Evolutionary conservation across 2,888 invertebrate species (phyloP).

Genomic region (Lacanobia oleracea): DNA sequence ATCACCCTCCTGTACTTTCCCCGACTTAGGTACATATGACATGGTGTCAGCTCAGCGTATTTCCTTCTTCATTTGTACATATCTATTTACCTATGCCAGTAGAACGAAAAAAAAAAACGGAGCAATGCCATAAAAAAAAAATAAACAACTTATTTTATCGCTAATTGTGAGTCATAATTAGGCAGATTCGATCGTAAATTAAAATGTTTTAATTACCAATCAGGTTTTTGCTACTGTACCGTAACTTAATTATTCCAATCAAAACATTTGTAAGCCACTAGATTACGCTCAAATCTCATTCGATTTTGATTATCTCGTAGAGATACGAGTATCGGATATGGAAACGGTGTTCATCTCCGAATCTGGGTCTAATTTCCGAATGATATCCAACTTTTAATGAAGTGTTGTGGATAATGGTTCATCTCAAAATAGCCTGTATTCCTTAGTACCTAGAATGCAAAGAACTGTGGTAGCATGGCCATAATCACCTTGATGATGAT

Average conservation of each 20-base stretch:
- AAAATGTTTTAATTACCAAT: not conserved
- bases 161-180: constrained; percentile 1
- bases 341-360: constrained; percentile 34
- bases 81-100: no score
- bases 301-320: constrained; percentile 27
- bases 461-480: no score
- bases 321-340: constrained; percentile 35
- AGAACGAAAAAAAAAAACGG: no score
- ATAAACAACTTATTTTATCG: not conserved
- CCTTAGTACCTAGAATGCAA: no score
- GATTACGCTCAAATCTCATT: constrained; percentile 22
- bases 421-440: no score
- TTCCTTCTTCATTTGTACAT: no score
- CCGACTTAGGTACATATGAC: no score
- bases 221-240: constrained; percentile 7
- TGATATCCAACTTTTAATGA: constrained; percentile 13
- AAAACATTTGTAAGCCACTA: constrained; percentile 2
- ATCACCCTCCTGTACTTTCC: no score
- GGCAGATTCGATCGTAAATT: constrained; percentile 26
- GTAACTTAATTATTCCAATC: constrained; percentile 24
- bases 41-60: no score
- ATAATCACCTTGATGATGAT: no score
- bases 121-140: constrained; percentile 4
- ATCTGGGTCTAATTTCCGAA: constrained; percentile 37
- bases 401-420: not conserved